Evolutionary conservation across 2,797 vertebrate genomes (phyloP).

Genomic region (Microctenopoma steveboyesi): DNA sequence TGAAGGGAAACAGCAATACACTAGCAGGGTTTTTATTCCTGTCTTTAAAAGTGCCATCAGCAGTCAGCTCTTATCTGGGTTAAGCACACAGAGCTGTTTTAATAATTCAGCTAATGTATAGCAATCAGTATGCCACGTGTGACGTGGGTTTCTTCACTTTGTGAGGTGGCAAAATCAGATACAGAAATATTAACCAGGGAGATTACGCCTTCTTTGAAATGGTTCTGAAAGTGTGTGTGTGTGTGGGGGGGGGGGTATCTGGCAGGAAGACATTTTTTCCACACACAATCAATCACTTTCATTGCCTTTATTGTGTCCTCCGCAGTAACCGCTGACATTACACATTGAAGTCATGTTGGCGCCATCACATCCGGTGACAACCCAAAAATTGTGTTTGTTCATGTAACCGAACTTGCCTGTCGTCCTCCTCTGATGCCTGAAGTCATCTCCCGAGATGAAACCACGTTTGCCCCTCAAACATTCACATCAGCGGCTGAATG

Average conservation of each 20-base stretch:
- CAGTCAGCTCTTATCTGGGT: slow-evolving; percentile 47
- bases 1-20: slow-evolving; percentile 59
- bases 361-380: slow-evolving; percentile 58
- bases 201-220: slow-evolving; percentile 45
- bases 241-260: slow-evolving; percentile 28
- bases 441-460: slow-evolving; percentile 56
- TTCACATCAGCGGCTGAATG: slow-evolving; percentile 61
- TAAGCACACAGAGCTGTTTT: slow-evolving; percentile 36
- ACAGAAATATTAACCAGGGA: slow-evolving; percentile 35
- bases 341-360: slow-evolving; percentile 54
- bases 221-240: slow-evolving; percentile 24
- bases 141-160: slow-evolving; percentile 23
- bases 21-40: slow-evolving; percentile 45
- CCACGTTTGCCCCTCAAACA: slow-evolving; percentile 59
- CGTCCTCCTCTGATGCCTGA: slow-evolving; percentile 29
- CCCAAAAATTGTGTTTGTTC: slow-evolving; percentile 42
- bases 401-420: slow-evolving; percentile 61
- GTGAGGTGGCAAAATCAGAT: slow-evolving; percentile 40
- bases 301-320: slow-evolving; percentile 44
- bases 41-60: slow-evolving; percentile 55
- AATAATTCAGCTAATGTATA: slow-evolving; percentile 52
- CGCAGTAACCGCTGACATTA: slow-evolving; percentile 37
- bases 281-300: slow-evolving; percentile 60
- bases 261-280: slow-evolving; percentile 28
- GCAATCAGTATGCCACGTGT: slow-evolving; percentile 8